Base-by-base conservation (phyloP, 1,140 invertebrate species). In the Drosophila sechellia region DNA sequence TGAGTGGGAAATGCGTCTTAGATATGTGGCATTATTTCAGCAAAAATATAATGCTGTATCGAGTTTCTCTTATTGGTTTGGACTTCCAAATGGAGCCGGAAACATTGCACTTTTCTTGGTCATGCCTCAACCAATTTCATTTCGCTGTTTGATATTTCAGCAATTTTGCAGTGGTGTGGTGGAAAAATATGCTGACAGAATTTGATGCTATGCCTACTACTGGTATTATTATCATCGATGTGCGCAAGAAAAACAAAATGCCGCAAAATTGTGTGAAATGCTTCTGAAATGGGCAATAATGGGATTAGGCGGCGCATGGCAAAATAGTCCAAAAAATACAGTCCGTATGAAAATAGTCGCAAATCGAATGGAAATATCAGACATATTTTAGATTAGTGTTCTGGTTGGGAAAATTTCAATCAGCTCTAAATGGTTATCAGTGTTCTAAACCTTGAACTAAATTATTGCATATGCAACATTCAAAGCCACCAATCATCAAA, bases 21-120 rank as follows among this genome's bases (percentile, higher is more conserved):
- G 42, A 54, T 35, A 17, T n/a, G 12, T 12, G 11, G 25, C 17
- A 17, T 12, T 27, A 13, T 34, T 65, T 15, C 31, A 5, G 31
- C 39, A 27, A 27, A n/a, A 48, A 50, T 48, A 57, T 48, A 75
- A 34, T 31, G 10, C 5, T 45, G 42, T 11, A 25, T 66, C 39
- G 34, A 31, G 39, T 60, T 79, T 50, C 55, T 27, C 55, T 85
- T 40, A 85, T 86, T 81, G 49, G 66, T 42, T 74, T 63, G 49
- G 74, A 86, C 81, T 66, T 70, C 54, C 73, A 66, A 85, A 81
- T 85, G 81, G 68, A 77, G 60, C 59, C 27, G 34, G 58, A 66
- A 74, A 56, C 55, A 72, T 20, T 52, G 68, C 78, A 77, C 65
- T 54, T 49, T 52, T 27, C 39, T 64, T 65, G 13, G 55, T 57